Conservation (phyloP, 2,797 vertebrate species). For the Ctenopoma multispine region DNA sequence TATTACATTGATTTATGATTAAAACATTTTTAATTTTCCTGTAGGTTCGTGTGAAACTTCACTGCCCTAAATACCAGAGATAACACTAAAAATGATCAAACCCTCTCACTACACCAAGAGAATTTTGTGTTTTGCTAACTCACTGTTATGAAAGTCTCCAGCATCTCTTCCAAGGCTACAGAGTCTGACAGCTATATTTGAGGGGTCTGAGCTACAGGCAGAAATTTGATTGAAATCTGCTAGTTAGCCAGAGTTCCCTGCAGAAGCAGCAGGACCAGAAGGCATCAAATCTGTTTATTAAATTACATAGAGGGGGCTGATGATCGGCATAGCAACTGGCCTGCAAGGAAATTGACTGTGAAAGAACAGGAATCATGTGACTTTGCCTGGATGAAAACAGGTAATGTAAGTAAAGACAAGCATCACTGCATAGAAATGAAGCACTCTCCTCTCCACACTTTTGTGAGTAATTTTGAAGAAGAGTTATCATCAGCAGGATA, state of each 20-base stretch:
- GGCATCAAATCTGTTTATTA: slow-evolving; percentile 38
- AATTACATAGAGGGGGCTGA: slow-evolving; percentile 38
- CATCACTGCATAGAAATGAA: background rate
- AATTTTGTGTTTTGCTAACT: slow-evolving; percentile 33
- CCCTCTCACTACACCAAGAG: background rate
- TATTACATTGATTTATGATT: slow-evolving; percentile 20
- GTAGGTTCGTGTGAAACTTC: slow-evolving; percentile 8
- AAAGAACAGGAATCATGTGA: slow-evolving; percentile 10
- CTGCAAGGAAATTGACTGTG: slow-evolving; percentile 30
- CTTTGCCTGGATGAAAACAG: slow-evolving; percentile 3
- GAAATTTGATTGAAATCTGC: slow-evolving; percentile 44
- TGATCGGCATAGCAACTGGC: slow-evolving; percentile 45
- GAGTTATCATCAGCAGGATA: background rate
- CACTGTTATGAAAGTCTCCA: slow-evolving; percentile 27
- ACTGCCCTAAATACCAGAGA: slow-evolving; percentile 2
- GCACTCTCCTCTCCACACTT: background rate
- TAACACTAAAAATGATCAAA: slow-evolving; percentile 30
- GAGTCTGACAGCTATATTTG: slow-evolving; percentile 30
- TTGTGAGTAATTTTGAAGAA: too few relatives aligned
- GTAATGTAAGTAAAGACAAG: background rate
- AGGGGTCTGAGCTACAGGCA: slow-evolving; percentile 23
- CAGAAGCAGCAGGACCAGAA: slow-evolving; percentile 40
- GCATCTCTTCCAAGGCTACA: slow-evolving; percentile 19
- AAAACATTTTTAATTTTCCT: slow-evolving; percentile 12
- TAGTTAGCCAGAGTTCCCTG: slow-evolving; percentile 33